A percentile compares a stretch with the other conserved stretches of the same genome.
Evolutionary conservation across 2,113 vertebrate species (phyloP).

Genomic region (Ageneiosus marmoratus): DNA sequence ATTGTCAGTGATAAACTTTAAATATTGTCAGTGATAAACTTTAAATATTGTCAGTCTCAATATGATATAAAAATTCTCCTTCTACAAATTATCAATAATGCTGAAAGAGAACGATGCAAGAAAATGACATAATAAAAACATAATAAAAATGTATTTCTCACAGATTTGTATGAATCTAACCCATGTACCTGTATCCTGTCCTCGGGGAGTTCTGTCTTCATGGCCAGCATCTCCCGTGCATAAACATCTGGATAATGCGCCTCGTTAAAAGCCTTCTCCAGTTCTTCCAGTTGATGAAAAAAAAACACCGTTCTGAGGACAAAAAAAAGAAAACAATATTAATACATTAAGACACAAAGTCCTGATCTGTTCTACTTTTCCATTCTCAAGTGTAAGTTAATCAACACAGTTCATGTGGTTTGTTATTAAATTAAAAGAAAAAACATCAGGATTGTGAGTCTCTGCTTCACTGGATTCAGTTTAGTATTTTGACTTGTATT

Average conservation of each 20-base stretch:
- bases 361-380: background rate
- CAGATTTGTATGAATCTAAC: background rate
- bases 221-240: slow-evolving; percentile 90
- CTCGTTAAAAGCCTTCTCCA: slow-evolving; percentile 94
- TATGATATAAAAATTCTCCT: background rate
- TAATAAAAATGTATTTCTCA: background rate
- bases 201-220: slow-evolving; percentile 93
- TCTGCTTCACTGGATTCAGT: no score
- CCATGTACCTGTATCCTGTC: slow-evolving; percentile 89
- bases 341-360: background rate
- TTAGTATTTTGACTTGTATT: no score
- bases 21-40: background rate
- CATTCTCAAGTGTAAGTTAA: background rate
- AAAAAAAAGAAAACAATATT: background rate
- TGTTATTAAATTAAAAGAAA: background rate
- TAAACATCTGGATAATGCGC: slow-evolving; percentile 96
- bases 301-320: slow-evolving; percentile 89
- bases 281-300: slow-evolving; percentile 89
- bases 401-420: no score
- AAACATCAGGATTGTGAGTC: background rate
- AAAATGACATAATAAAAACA: no score
- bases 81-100: no score
- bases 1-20: background rate
- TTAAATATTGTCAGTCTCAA: background rate
- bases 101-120: no score